phyloP scores from a whole-genome alignment of 2,888 invertebrate genomes.

The Parnassius orleans region DNA sequence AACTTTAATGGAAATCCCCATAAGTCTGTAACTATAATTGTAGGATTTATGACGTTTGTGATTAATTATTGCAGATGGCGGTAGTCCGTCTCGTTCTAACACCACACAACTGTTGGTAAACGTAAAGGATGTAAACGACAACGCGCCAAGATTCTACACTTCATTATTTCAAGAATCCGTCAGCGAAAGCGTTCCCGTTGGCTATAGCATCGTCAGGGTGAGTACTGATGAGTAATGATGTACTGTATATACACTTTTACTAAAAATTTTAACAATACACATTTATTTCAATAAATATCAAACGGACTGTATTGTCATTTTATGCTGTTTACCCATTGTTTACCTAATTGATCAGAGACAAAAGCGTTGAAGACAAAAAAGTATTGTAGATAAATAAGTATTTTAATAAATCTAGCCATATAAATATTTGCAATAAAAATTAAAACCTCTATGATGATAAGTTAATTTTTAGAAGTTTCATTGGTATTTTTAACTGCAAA shows the following conservation, averaged over 20 bases:
- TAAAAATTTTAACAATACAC: neutral
- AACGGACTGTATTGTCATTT: too few relatives aligned
- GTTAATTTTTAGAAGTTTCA: too few relatives aligned
- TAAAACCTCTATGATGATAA: too few relatives aligned
- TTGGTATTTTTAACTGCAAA: too few relatives aligned
- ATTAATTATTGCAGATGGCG: constrained; percentile 85
- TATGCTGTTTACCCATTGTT: too few relatives aligned
- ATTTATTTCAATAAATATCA: too few relatives aligned
- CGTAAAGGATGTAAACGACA: constrained; percentile 97
- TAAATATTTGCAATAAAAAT: too few relatives aligned
- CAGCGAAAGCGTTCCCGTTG: constrained; percentile 93
- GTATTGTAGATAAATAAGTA: neutral
- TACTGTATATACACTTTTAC: neutral
- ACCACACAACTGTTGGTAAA: constrained; percentile 96
- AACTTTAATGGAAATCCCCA: too few relatives aligned
- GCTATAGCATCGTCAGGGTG: constrained; percentile 92
- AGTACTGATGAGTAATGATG: constrained; percentile 35
- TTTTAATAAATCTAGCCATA: neutral
- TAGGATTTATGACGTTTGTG: constrained; percentile 6
- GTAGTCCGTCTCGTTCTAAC: constrained; percentile 95
- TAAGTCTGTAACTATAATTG: too few relatives aligned
- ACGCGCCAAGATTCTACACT: constrained; percentile 94
- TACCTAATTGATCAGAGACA: too few relatives aligned
- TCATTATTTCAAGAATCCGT: constrained; percentile 96
- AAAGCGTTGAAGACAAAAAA: too few relatives aligned